Conservation (phyloP, 2,797 vertebrate species). For the Amniataba percoides region DNA sequence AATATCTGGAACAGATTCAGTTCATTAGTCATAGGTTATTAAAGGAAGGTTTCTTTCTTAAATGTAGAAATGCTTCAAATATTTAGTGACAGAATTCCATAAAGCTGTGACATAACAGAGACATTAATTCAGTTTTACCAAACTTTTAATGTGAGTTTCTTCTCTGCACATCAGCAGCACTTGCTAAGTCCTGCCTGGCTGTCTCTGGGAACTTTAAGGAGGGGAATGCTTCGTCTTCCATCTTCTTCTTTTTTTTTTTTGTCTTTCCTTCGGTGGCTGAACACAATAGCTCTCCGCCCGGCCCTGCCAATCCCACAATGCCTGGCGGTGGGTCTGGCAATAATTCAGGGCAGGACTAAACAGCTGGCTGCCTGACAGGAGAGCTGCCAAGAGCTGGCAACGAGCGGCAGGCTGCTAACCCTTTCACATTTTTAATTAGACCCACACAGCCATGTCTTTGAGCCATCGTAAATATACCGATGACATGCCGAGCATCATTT, state of each 20-base stretch:
- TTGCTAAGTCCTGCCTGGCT: conserved; percentile 4
- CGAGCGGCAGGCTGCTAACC: conserved; percentile 96
- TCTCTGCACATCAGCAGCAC: conserved; percentile 25
- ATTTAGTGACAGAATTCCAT: background rate
- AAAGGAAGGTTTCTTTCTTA: background rate
- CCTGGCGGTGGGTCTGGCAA: conserved; percentile 90
- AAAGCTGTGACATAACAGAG: background rate
- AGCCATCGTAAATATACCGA: conserved; percentile 98
- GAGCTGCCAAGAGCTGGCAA: conserved; percentile 98
- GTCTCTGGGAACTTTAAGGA: conserved; percentile 59
- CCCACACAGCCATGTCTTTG: conserved; percentile 99
- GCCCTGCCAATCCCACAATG: conserved; percentile 90
- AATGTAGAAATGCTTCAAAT: background rate
- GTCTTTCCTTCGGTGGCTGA: conserved; percentile 58
- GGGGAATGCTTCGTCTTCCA: conserved; percentile 36
- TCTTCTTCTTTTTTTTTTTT: conserved; percentile 22
- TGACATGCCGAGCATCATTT: conserved; percentile 93
- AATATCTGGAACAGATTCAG: background rate
- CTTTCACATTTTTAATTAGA: conserved; percentile 99
- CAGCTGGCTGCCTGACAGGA: conserved; percentile 96
- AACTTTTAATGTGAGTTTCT: conserved; percentile 13
- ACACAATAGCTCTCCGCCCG: conserved; percentile 73
- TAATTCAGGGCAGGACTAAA: conserved; percentile 97
- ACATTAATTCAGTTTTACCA: background rate
- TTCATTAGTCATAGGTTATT: background rate